Evolutionary conservation across 2,113 vertebrate genomes (phyloP).

Genomic region (Brienomyrus brachyistius): DNA sequence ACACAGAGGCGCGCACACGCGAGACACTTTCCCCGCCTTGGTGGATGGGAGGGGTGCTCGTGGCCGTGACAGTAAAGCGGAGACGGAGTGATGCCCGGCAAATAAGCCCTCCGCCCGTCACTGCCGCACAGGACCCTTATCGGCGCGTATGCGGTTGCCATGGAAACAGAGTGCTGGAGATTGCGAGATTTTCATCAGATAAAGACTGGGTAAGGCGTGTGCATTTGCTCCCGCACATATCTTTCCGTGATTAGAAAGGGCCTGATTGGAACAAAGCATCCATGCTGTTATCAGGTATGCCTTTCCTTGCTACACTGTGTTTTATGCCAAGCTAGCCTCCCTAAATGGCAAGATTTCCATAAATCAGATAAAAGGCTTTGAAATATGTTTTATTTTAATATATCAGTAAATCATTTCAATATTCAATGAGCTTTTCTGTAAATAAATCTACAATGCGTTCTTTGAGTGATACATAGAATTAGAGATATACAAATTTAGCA

Average conservation of each 20-base stretch:
- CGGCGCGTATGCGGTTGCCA: slow-evolving; percentile 14
- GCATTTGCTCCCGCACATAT: neutral
- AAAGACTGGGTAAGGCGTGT: neutral
- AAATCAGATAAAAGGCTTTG: neutral
- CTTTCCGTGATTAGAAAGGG: neutral
- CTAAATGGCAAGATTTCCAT: slow-evolving; percentile 2
- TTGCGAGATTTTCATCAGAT: slow-evolving; percentile 6
- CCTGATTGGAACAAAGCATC: neutral
- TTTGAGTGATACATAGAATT: neutral
- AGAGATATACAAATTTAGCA: neutral
- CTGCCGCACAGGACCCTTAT: slow-evolving; percentile 1
- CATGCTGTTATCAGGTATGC: neutral
- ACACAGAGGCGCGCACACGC: neutral
- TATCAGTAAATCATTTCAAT: neutral
- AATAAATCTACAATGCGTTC: neutral
- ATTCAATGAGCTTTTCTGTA: neutral
- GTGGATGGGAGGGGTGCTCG: neutral
- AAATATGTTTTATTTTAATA: slow-evolving; percentile 1
- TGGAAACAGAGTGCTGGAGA: slow-evolving; percentile 14
- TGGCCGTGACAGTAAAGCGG: neutral
- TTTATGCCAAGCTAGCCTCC: neutral
- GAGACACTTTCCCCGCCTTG: neutral
- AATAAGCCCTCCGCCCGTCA: neutral
- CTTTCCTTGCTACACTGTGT: neutral
- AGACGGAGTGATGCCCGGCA: neutral